Evolutionary conservation across 2,888 invertebrate genomes (phyloP).

Genomic region (Mesorhabditis spiculigera): DNA sequence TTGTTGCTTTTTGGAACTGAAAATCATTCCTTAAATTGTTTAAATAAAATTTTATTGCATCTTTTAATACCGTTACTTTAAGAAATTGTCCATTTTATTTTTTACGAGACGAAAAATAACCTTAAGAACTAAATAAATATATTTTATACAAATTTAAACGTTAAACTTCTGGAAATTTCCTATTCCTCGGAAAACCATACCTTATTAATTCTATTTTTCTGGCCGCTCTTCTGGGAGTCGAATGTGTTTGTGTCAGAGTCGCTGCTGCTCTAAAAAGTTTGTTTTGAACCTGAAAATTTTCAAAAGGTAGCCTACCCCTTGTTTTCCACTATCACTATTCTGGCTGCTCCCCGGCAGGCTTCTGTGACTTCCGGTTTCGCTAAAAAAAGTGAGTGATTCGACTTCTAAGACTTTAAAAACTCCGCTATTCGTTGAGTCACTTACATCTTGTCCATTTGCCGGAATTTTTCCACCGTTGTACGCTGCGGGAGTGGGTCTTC

Average conservation of each 20-base stretch:
- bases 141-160: background rate
- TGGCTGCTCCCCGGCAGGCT: background rate
- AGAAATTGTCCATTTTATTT: no score
- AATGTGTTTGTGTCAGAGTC: constrained; percentile 42
- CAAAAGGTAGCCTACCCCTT: constrained; percentile 64
- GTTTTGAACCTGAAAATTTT: background rate
- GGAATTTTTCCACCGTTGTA: constrained; percentile 5
- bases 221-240: constrained; percentile 32
- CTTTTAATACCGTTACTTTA: no score
- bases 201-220: constrained; percentile 14
- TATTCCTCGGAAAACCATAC: constrained; percentile 12
- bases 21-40: no score
- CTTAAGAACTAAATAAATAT: no score
- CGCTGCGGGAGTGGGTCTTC: constrained; percentile 21
- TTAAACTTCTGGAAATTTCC: background rate
- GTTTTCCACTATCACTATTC: constrained; percentile 59
- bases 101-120: no score
- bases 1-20: no score
- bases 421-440: background rate
- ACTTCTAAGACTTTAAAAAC: background rate
- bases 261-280: constrained; percentile 30
- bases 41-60: no score
- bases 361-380: background rate
- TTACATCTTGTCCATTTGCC: constrained; percentile 3
- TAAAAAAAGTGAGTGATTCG: background rate